These are phyloP conservation scores for Peromyscus eremicus DNA, from an alignment of 2,797 vertebrate species.

Conservation along the genomic window DNA sequence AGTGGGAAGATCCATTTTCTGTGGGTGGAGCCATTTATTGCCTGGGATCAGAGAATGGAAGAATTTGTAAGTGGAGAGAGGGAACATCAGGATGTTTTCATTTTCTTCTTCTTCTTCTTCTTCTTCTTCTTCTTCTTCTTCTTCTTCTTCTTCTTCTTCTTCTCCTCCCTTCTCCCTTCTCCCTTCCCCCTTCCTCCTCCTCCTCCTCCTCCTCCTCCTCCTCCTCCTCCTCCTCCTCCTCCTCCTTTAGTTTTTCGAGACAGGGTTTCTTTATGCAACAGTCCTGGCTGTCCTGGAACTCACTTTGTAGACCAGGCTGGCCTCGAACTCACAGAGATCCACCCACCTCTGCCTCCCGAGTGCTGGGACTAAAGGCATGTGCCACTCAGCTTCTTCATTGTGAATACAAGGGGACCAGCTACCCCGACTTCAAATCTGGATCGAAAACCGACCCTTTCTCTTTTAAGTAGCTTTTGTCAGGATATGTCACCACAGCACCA, in stretches of 20 bases:
- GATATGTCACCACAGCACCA: neutral
- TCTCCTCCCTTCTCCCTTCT: too few relatives aligned
- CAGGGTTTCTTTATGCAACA: neutral
- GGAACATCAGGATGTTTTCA: neutral
- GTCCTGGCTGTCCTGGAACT: neutral
- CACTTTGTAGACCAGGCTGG: neutral
- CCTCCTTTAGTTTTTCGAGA: neutral
- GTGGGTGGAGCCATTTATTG: neutral
- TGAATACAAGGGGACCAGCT: neutral
- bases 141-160: too few relatives aligned
- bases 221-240: neutral
- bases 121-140: neutral
- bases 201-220: too few relatives aligned
- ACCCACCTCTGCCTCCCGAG: neutral
- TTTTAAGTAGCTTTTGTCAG: neutral
- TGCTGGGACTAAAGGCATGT: neutral
- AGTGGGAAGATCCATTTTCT: neutral
- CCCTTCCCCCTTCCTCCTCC: too few relatives aligned
- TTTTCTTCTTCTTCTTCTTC: rapidly evolving
- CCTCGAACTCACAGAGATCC: neutral
- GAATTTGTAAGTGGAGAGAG: neutral
- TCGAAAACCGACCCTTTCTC: neutral
- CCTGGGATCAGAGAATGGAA: neutral
- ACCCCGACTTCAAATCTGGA: neutral
- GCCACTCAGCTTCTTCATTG: neutral